Base-by-base conservation (phyloP, 2,113 vertebrate species). In the Cynocephalus volans region DNA sequence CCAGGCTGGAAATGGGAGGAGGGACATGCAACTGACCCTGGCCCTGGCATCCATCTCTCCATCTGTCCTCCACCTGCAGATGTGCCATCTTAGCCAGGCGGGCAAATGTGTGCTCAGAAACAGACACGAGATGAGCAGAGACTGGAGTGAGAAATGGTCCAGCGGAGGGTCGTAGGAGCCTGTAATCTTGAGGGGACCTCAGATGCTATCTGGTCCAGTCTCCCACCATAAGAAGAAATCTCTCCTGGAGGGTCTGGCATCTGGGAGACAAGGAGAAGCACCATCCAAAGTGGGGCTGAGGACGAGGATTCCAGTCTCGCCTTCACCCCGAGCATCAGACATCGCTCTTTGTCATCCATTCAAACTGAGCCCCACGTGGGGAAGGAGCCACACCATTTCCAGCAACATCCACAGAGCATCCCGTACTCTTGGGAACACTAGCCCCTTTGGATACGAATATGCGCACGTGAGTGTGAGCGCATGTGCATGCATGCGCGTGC, bases 371-470 rank as follows among this genome's bases (percentile, higher is more conserved):
- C 75, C 72, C 28, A 9, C 0, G 1, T 24, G 69, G 45, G 52
- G 73, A 88, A 73, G 52, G 77, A 88, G 15, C 36, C 88, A 10
- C 31, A 18, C 4, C 18, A 11, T 77, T 56, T 48, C 88, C 94
- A 86, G 88, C 54, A 95, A 72, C 88, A 80, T 81, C 15, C 88
- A 94, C 67, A 96, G 95, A 97, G 96, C 93, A 85, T 70, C 97
- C 96, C 96, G 95, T 96, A 94, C 98, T 98, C 90, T 76, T 95
- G 96, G 75, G 94, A 88, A 62, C 15, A 41, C n/a, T 64, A 5
- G 58, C 33, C 50, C 65, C 90, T 92, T 91, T 80, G 88, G 93
- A 73, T 2, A 80, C 72, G 97, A 52, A 92, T 9, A 33, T 13
- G 23, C 64, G 83, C 95, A 90, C 41, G 65, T 1, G 96, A 12